Base-by-base conservation (phyloP, 2,888 invertebrate species). In the Craniophora ligustri region DNA sequence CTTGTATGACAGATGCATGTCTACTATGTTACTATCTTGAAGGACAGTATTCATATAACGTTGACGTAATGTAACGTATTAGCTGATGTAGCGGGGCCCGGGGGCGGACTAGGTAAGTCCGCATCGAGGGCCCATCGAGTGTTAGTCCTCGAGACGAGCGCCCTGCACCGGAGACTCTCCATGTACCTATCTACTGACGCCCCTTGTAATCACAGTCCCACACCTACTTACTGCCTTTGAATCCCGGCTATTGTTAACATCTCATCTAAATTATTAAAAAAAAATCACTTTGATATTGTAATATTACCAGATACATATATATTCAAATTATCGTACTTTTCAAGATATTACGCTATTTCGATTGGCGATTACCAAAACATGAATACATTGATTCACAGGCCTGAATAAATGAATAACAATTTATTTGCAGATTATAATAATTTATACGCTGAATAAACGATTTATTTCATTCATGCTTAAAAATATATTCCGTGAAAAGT, bases 141-240 rank as follows among this genome's bases (percentile, higher is more conserved):
- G 85, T 84, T 83, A 78, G 86, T 78, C 79, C 92, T 91, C 70
- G 81, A 91, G 84, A 87, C 85, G 68, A 88, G 88, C 84, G 83
- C 87, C 76, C 83, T 86, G 85, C 81, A 83, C 69, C 80, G 49
- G 80, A 89, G 88, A 81, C 83, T 75, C 77, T 81, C 82, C 72
- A 82, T 41, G 41, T 49, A 35, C 38, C 53, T 73, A 77, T 71
- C 77, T 76, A 71, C 64, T 56, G 44, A 60, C 45, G n/a, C n/a
- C 75, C 79, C 76, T 78, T 79, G 73, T 75, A 73, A 78, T 76
- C 75, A 64, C 63, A 68, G 62, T 71, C 70, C 73, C 72, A 69
- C 49, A 57, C 63, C 60, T 56, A 63, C 63, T 58, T 56, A 63
- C 72, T 67, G 64, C 70, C 76, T 80, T 79, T 79, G 78, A 81